These are phyloP conservation scores for Seriola aureovittata DNA, from an alignment of 2,113 vertebrate species.

Conservation along the genomic window DNA sequence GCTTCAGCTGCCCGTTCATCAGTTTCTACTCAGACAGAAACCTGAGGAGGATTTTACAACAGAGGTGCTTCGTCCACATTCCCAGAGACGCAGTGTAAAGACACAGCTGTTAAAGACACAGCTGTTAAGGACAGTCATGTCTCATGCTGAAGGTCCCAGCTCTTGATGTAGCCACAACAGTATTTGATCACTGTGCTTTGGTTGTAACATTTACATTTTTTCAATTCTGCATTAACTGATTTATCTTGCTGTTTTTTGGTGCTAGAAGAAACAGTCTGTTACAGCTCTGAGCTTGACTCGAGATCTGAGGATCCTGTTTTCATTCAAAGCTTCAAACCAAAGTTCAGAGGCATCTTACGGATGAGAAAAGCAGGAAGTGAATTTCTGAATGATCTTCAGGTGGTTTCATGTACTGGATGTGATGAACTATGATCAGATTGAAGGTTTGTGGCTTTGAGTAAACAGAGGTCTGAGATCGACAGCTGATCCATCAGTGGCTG, in stretches of 20 bases:
- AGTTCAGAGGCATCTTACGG: neutral
- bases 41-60: neutral
- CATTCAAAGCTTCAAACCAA: constrained; percentile 37
- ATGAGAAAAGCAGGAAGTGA: neutral
- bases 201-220: constrained; percentile 10
- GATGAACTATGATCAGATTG: too few species aligned
- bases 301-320: constrained; percentile 24
- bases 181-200: constrained; percentile 27
- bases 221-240: neutral
- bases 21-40: neutral
- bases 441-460: constrained; percentile 23
- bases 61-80: constrained; percentile 51
- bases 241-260: constrained; percentile 51
- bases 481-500: constrained; percentile 12
- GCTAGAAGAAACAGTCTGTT: constrained; percentile 36
- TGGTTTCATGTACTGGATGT: neutral
- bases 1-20: constrained; percentile 3
- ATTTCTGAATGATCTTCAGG: neutral
- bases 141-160: constrained; percentile 6
- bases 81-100: neutral
- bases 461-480: neutral
- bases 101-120: neutral
- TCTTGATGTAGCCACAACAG: constrained; percentile 40
- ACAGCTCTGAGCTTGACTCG: neutral
- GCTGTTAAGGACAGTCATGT: neutral